Conservation (phyloP, 1,140 invertebrate genomes). For the Vanessa atalanta region DNA sequence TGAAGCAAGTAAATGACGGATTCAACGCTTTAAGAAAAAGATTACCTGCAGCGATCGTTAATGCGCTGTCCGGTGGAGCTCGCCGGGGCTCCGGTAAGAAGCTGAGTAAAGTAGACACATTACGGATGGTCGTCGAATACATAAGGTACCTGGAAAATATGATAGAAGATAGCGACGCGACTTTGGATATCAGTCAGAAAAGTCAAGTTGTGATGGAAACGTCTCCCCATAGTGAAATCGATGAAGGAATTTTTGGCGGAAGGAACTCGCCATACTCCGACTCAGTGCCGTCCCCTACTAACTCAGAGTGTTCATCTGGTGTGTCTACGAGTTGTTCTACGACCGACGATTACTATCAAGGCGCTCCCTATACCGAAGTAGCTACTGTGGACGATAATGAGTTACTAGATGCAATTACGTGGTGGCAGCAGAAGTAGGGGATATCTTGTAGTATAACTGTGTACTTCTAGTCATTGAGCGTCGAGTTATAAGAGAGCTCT, state of each 20-base stretch:
- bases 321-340: conserved; percentile 74
- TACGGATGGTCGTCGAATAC: conserved; percentile 96
- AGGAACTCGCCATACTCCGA: conserved; percentile 82
- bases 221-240: conserved; percentile 48
- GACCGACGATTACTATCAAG: conserved; percentile 60
- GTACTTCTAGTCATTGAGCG: conserved; percentile 28
- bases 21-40: conserved; percentile 93
- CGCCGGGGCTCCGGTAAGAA: conserved; percentile 90
- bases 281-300: conserved; percentile 85
- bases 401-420: conserved; percentile 89
- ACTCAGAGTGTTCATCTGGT: conserved; percentile 85
- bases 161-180: conserved; percentile 84
- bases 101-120: conserved; percentile 96
- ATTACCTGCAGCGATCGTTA: conserved; percentile 88
- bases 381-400: conserved; percentile 87
- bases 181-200: conserved; percentile 46
- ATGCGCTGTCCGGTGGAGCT: conserved; percentile 85
- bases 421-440: conserved; percentile 85
- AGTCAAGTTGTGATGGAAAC: conserved; percentile 47
- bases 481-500: conserved; percentile 11
- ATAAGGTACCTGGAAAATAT: conserved; percentile 92
- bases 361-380: conserved; percentile 67
- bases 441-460: conserved; percentile 21
- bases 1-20: conserved; percentile 97
- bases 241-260: conserved; percentile 72